Evolutionary conservation across 2,888 invertebrate genomes (phyloP).

Genomic region (Chrysopilus asiliformis): DNA sequence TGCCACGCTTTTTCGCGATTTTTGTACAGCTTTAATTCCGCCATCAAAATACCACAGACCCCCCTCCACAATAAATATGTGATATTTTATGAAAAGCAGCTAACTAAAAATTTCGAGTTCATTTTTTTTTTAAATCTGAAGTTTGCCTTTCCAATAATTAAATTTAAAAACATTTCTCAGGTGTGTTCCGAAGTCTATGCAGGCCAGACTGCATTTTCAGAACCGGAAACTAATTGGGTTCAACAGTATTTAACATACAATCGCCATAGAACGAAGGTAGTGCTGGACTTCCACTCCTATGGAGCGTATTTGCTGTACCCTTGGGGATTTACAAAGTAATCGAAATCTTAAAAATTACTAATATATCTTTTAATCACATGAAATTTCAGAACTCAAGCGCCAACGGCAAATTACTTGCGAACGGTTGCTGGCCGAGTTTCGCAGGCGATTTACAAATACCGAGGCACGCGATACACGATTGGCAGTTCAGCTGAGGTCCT

Average conservation of each 20-base stretch:
- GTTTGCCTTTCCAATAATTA: too few relatives aligned
- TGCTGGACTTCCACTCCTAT: slow-evolving; percentile 35
- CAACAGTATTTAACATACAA: slow-evolving; percentile 29
- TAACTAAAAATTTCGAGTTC: too few relatives aligned
- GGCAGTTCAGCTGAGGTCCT: slow-evolving; percentile 41
- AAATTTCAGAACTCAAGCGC: slow-evolving; percentile 24
- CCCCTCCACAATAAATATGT: too few relatives aligned
- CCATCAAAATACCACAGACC: too few relatives aligned
- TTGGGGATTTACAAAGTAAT: slow-evolving; percentile 32
- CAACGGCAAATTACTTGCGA: slow-evolving; percentile 28
- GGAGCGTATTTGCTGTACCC: slow-evolving; percentile 36
- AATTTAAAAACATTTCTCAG: slow-evolving; percentile 17
- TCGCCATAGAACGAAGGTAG: slow-evolving; percentile 31
- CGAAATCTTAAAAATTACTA: too few relatives aligned
- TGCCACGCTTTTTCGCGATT: slow-evolving; percentile 2
- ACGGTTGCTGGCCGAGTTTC: slow-evolving; percentile 30
- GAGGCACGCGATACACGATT: slow-evolving; percentile 37
- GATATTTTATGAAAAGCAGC: too few relatives aligned
- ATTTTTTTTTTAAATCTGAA: too few relatives aligned
- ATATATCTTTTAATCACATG: slow-evolving; percentile 2
- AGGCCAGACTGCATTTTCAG: slow-evolving; percentile 28
- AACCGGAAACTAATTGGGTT: slow-evolving; percentile 31
- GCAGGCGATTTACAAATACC: slow-evolving; percentile 31
- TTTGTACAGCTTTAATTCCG: too few relatives aligned
- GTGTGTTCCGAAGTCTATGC: slow-evolving; percentile 34